Base-by-base conservation (phyloP, 1,140 invertebrate genomes). In the Heliothis virescens region DNA sequence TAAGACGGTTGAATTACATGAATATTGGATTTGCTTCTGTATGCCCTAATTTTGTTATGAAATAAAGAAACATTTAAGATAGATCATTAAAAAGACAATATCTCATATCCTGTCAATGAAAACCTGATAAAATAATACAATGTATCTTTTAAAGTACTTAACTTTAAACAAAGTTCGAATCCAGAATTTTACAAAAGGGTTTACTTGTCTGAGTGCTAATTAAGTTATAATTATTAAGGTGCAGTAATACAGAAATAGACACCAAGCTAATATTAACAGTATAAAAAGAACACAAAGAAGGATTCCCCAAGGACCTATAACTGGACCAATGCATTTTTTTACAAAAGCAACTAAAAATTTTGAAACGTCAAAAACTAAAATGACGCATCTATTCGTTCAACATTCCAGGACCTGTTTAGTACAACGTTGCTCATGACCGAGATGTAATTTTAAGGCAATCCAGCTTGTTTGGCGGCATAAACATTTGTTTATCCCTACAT, bases 371-470 rank as follows among this genome's bases (percentile, higher is more conserved):
- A 13, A 21, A 16, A 21, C 9, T 13, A 7, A 67, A 11, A 41
- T 13, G 41, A 48, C 63, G 16, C 29, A 67, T 67, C 63, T 16
- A 67, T 11, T 21, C 41, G 5, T 67, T 67, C 63, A 48, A 47
- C 16, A 67, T 67, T 48, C 71, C 57, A 73, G n/a, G 65, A 76
- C 79, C 55, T 69, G 73, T 81, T 81, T 76, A 62, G 34, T 16
- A 15, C 16, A 48, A 53, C 26, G 47, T 50, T 50, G 80, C 75
- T 79, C 80, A 82, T 82, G 80, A 82, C 80, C 80, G 80, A 82
- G 65, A 65, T 82, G 76, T 73, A 74, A 82, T 62, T 82, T 78
- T 82, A 82, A 82, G 80, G 80, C 60, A 82, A 82, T 78, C 79
- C 12, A 81, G 63, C 75, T 71, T 63, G 52, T 81, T 80, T 74